Evolutionary conservation across 2,113 vertebrate species (phyloP).

Genomic region (Cathartes aura): DNA sequence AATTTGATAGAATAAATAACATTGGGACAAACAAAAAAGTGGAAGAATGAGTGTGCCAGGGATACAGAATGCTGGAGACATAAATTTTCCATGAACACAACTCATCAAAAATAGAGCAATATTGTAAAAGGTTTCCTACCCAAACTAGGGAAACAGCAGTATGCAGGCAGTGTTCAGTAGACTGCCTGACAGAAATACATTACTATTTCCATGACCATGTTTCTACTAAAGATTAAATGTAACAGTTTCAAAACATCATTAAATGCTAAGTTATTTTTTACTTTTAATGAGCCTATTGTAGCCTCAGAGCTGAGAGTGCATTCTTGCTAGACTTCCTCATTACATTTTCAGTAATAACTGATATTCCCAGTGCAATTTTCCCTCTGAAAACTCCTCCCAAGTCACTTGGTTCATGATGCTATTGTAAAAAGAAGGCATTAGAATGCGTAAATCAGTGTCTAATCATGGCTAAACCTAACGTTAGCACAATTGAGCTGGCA

Average conservation of each 20-base stretch:
- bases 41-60: neutral
- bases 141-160: neutral
- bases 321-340: constrained; percentile 28
- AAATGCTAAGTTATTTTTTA: constrained; percentile 20
- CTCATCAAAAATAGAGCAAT: neutral
- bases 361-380: constrained; percentile 2
- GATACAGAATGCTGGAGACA: neutral
- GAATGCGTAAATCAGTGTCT: neutral
- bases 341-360: constrained; percentile 21
- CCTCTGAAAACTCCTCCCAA: constrained; percentile 34
- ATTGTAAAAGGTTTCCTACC: neutral
- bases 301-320: neutral
- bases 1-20: neutral
- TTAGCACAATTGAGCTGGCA: neutral
- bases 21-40: neutral
- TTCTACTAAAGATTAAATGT: constrained; percentile 44
- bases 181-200: constrained; percentile 10
- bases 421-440: neutral
- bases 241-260: neutral
- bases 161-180: neutral
- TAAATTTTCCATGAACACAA: neutral
- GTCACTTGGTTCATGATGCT: constrained; percentile 34
- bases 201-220: neutral
- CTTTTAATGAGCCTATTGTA: constrained; percentile 36
- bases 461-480: constrained; percentile 15